Base-by-base conservation (phyloP, 2,113 vertebrate genomes). In the Pelodiscus sinensis region DNA sequence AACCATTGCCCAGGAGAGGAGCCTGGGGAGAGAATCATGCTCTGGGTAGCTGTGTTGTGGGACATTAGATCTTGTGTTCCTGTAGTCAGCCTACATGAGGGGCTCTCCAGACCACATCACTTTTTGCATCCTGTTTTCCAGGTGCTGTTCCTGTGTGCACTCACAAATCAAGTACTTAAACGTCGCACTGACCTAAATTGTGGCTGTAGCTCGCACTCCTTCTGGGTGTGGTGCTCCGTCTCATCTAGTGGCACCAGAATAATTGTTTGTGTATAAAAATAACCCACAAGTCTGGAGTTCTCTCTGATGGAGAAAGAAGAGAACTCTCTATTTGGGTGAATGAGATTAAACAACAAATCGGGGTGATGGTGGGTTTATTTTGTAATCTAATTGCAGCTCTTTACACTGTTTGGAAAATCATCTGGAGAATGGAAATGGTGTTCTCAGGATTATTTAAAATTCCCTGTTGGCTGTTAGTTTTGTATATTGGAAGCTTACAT, bases 371-470 rank as follows among this genome's bases (percentile, higher is more conserved):
- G 38, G 12, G 68, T 97, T 95, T 94, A 77, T 83, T 89, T 71
- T 92, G 51, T 81, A 88, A 0, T 87, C 81, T 81, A 81, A 68
- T 71, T 87, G 55, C 3, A 35, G 84, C 84, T 78, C 94, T 94
- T 84, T 80, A 90, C 88, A 86, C 54, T n/a, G 12, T 35, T 60
- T 90, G 86, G 88, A 95, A 71, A 71, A 84, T 91, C 78, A 80
- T 35, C 27, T 84, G 80, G 85, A 89, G 84, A 85, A 86, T 79
- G 84, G 89, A 89, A 94, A 89, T 81, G 6, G 9, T 87, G 44
- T 91, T 93, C 90, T 91, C 68, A 82, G 87, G 83, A 78, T 94
- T 92, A 54, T 80, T 92, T 92, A 75, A 68, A 60, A 52, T 16
- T 52, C 4, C 3, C 79, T 62, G 58, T 29, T 62, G 58, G 12